A percentile compares a stretch with the other conserved stretches of the same genome.
These are phyloP conservation scores for Meandrina meandrites DNA, from an alignment of 92 coral and sea anemone genomes.

Conservation along the genomic window DNA sequence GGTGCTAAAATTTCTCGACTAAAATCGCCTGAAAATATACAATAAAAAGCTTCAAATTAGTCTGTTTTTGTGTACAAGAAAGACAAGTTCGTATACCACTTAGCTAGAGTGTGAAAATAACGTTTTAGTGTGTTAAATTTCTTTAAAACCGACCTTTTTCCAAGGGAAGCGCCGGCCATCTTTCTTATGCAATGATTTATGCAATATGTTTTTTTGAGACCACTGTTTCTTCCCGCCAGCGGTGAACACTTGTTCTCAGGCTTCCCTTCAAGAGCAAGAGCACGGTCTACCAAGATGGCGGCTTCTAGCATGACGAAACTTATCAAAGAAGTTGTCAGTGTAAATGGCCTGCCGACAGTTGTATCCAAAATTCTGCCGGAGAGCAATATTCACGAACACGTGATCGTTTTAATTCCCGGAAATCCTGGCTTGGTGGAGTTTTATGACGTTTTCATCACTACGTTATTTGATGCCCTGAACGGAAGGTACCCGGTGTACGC, in stretches of 20 bases:
- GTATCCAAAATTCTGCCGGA: slow-evolving; percentile 74
- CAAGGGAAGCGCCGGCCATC: neutral
- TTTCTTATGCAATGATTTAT: no score
- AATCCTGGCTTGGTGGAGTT: slow-evolving; percentile 96
- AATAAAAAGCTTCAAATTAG: neutral
- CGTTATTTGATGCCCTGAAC: slow-evolving; percentile 67
- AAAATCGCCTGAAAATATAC: neutral
- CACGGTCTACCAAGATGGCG: slow-evolving; percentile 64
- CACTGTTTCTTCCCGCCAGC: neutral
- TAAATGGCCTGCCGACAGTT: slow-evolving; percentile 87
- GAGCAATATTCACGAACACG: slow-evolving; percentile 27
- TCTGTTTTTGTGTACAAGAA: no score
- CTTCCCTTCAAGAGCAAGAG: neutral
- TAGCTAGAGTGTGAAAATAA: neutral
- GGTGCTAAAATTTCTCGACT: neutral
- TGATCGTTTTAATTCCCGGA: slow-evolving; percentile 89
- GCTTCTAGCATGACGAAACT: slow-evolving; percentile 21
- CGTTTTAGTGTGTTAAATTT: neutral
- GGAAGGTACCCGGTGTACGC: slow-evolving; percentile 75
- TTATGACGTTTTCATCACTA: slow-evolving; percentile 78
- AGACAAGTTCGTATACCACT: no score
- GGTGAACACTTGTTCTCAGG: slow-evolving; percentile 9
- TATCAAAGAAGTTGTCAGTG: slow-evolving; percentile 56
- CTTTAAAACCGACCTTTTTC: neutral
- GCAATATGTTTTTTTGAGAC: slow-evolving; percentile 13